Base-by-base conservation (phyloP, 2,888 invertebrate species). In the Halictus quadricinctus region DNA sequence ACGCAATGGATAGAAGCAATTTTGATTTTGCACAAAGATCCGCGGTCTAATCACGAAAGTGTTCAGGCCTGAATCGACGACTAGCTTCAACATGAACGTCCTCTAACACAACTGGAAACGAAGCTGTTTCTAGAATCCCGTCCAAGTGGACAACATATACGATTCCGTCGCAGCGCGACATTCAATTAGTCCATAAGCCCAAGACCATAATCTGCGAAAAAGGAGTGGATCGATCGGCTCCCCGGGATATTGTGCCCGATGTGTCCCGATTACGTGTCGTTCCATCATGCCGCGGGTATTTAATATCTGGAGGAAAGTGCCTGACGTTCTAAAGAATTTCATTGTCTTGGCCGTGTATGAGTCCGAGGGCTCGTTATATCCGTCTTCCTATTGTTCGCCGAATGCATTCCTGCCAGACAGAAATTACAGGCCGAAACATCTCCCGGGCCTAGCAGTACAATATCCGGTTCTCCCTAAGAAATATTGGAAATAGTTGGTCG, bases 401-500 rank as follows among this genome's bases (percentile, higher is more conserved):
- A 88, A 79, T 83, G 77, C 69, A 88, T 89, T 87, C 78, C 79
- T 83, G 75, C 58, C 82, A 73, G 72, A 58, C 75, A 58, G 79
- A 89, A 89, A 89, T 88, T 88, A 80, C 81, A 58, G 58, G 58
- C 64, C 79, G 76, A 87, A 89, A 83, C 79, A 89, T 87, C 74
- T 80, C 85, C 82, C 82, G 83, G 78, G 64, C 64, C 80, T 80
- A 73, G n/a, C 60, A n/a, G 81, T 79, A 82, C 79, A 76, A 70
- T 86, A 82, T 86, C 80, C 82, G 76, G 66, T 60, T 73, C 64
- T 78, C 78, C 77, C 84, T 90, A 88, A 90, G 90, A 90, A 90
- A 89, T 89, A 90, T 90, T 86, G 86, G 70, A 87, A 90, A 88
- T 86, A 90, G 87, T 89, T 90, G 79, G 70, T 79, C 85, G 87